Evolutionary conservation across 2,888 invertebrate species (phyloP).

Genomic region (Lasioglossum figueresi): DNA sequence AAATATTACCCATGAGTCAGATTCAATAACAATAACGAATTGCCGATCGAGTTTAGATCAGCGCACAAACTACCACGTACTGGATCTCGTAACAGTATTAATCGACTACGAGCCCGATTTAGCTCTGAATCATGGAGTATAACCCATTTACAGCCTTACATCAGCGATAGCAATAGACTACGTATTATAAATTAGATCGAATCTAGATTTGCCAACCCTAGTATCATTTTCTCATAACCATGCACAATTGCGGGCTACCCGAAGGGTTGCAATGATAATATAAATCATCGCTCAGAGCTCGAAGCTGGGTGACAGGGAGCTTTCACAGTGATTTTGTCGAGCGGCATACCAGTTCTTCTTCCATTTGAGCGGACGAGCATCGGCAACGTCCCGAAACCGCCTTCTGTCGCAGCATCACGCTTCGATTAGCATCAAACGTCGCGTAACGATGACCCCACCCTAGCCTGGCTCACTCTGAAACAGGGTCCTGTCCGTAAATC

Average conservation of each 20-base stretch:
- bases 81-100: neutral
- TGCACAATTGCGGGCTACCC: neutral
- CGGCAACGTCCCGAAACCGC: conserved; percentile 23
- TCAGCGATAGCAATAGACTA: neutral
- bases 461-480: conserved; percentile 50
- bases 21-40: too few relatives aligned
- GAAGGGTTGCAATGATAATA: neutral
- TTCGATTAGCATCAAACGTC: conserved; percentile 68
- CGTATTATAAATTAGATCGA: neutral
- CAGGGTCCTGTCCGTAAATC: conserved; percentile 73
- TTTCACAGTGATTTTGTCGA: neutral
- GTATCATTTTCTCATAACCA: neutral
- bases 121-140: too few relatives aligned
- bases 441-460: conserved; percentile 44
- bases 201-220: neutral
- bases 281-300: neutral
- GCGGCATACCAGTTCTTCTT: neutral
- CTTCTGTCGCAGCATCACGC: conserved; percentile 35
- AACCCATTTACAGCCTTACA: neutral
- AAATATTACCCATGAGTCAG: too few relatives aligned
- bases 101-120: neutral
- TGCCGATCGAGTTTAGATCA: neutral
- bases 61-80: neutral
- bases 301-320: neutral
- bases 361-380: neutral